A percentile compares a stretch with the other conserved stretches of the same genome.
These are phyloP conservation scores for Leptopilina clavipes DNA, from an alignment of 1,140 invertebrate species.

Conservation along the genomic window DNA sequence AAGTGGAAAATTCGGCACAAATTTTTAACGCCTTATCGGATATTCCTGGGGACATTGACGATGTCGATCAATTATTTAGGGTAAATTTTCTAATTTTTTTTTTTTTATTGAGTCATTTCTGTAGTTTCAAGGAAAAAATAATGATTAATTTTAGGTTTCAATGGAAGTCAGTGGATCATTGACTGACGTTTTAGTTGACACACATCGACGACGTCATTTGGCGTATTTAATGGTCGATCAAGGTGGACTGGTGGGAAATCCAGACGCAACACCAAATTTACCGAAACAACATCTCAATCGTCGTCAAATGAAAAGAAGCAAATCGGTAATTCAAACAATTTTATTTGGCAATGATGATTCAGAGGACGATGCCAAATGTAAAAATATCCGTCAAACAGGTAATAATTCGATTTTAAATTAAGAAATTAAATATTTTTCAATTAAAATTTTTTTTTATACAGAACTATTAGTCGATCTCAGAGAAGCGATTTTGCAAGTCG, in stretches of 20 bases:
- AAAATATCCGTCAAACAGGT: constrained; percentile 97
- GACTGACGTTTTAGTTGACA: constrained; percentile 91
- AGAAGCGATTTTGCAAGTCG: constrained; percentile 94
- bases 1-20: constrained; percentile 93
- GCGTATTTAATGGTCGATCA: constrained; percentile 98
- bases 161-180: constrained; percentile 81
- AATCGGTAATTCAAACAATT: constrained; percentile 92
- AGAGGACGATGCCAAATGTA: constrained; percentile 92
- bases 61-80: constrained; percentile 87
- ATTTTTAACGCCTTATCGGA: constrained; percentile 98
- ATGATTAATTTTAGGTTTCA: constrained; percentile 74
- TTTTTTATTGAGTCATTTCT: constrained; percentile 47
- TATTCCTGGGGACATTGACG: constrained; percentile 93
- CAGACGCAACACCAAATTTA: constrained; percentile 89
- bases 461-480: constrained; percentile 96
- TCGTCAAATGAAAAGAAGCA: constrained; percentile 92
- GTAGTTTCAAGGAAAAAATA: not conserved
- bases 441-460: constrained; percentile 62
- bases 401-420: constrained; percentile 34
- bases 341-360: constrained; percentile 87
- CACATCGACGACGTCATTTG: constrained; percentile 91
- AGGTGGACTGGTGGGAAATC: constrained; percentile 92
- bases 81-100: constrained; percentile 66
- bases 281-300: constrained; percentile 91
- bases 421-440: constrained; percentile 24